phyloP scores from a whole-genome alignment of 92 coral and sea anemone genomes.

The Epizoanthus scotinus region DNA sequence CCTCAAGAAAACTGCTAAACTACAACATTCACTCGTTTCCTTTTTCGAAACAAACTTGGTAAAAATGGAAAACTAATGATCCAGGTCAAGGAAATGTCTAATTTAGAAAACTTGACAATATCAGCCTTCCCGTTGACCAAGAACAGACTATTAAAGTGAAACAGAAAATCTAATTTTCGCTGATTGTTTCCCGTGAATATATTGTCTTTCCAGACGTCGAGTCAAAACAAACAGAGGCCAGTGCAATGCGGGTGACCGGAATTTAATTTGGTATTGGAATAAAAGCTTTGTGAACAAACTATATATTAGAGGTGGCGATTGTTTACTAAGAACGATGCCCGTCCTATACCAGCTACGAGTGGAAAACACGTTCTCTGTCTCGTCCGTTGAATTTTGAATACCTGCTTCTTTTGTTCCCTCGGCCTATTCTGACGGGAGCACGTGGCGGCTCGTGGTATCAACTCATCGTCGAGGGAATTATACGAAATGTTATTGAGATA shows the following conservation, averaged over 20 bases:
- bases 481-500: neutral
- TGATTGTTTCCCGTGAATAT: neutral
- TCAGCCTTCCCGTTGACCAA: neutral
- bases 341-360: too few relatives aligned
- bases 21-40: neutral
- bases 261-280: neutral
- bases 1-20: neutral
- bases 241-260: neutral
- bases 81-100: neutral
- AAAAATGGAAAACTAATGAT: neutral
- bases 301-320: too few relatives aligned
- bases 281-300: neutral
- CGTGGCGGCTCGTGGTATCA: too few relatives aligned
- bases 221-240: constrained; percentile 18
- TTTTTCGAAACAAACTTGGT: neutral
- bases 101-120: neutral
- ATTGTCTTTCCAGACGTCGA: neutral
- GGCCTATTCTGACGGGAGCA: neutral
- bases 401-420: neutral
- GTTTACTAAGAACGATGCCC: too few relatives aligned
- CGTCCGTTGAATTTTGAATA: neutral
- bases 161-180: constrained; percentile 4
- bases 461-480: neutral
- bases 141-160: neutral
- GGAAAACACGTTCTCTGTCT: neutral